Evolutionary conservation across 92 coral and sea anemone genomes (phyloP).

Genomic region (Scolanthus callimorphus): DNA sequence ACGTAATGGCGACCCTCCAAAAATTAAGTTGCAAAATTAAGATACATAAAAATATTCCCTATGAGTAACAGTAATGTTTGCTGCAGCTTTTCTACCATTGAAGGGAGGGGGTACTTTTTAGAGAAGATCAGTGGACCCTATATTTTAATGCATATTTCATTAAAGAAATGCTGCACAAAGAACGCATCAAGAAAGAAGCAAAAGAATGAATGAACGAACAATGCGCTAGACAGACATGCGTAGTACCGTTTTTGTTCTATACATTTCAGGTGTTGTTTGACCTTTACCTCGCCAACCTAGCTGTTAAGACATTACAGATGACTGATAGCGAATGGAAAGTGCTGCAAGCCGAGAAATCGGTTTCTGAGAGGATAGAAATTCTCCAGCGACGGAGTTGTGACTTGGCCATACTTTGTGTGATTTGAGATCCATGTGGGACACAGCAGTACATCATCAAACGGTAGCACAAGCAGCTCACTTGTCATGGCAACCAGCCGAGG

Average conservation of each 20-base stretch:
- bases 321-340: conserved; percentile 24
- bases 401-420: conserved; percentile 20
- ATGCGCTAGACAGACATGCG: no score
- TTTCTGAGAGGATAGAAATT: conserved; percentile 3
- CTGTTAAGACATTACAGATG: conserved; percentile 13
- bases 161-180: background rate
- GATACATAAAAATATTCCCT: no score
- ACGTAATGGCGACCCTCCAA: no score
- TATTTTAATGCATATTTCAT: background rate
- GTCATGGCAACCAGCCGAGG: conserved; percentile 42
- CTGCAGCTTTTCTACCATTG: no score
- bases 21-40: no score
- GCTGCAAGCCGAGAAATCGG: conserved; percentile 2
- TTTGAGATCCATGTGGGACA: conserved; percentile 10
- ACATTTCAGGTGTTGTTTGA: background rate
- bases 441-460: conserved; percentile 19
- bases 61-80: no score
- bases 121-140: background rate
- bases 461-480: conserved; percentile 26
- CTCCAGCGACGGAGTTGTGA: conserved; percentile 18
- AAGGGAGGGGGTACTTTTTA: no score
- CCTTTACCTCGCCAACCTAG: background rate
- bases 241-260: background rate
- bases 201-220: no score
- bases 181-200: background rate